Percentiles rank a stretch among this genome's conserved stretches.
These are phyloP conservation scores for Anthrax anthrax DNA, from an alignment of 2,888 invertebrate genomes.

Conservation along the genomic window DNA sequence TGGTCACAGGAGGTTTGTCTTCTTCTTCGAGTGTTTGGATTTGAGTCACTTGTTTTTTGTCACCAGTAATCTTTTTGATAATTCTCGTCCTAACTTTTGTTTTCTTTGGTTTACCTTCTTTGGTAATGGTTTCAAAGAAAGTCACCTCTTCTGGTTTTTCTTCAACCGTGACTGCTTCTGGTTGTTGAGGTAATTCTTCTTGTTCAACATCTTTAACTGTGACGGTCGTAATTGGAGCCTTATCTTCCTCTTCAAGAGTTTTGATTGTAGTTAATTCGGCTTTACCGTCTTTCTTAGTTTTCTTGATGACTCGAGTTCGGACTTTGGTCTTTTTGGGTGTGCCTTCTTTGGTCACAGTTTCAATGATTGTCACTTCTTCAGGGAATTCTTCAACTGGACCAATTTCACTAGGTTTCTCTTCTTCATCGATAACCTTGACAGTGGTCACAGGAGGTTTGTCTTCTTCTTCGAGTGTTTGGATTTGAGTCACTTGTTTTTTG, in stretches of 20 bases:
- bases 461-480: slow-evolving; percentile 21
- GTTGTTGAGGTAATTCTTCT: slow-evolving; percentile 12
- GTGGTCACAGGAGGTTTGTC: slow-evolving; percentile 22
- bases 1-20: slow-evolving; percentile 22
- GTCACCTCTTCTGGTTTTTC: slow-evolving; percentile 17
- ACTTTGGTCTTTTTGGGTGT: slow-evolving; percentile 21
- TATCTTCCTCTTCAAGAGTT: slow-evolving; percentile 30
- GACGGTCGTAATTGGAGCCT: slow-evolving; percentile 20
- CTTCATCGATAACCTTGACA: slow-evolving; percentile 6
- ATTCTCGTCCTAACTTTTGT: slow-evolving; percentile 16
- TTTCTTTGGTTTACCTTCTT: slow-evolving; percentile 19
- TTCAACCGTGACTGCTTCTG: slow-evolving; percentile 7
- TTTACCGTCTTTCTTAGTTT: slow-evolving; percentile 23
- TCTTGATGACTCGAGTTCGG: slow-evolving; percentile 27
- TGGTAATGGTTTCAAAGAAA: slow-evolving; percentile 18
- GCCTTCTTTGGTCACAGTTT: slow-evolving; percentile 28
- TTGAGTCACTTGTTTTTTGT: slow-evolving; percentile 24
- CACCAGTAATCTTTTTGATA: slow-evolving; percentile 15
- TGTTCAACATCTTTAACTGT: slow-evolving; percentile 21
- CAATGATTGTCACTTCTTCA: slow-evolving; percentile 28
- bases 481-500: slow-evolving; percentile 21
- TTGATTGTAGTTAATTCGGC: slow-evolving; percentile 27
- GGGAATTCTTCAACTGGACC: background rate
- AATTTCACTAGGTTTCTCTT: background rate
- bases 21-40: slow-evolving; percentile 24